A percentile compares a stretch with the other conserved stretches of the same genome.
These are phyloP conservation scores for Hycleus phaleratus DNA, from an alignment of 1,140 invertebrate species.

Conservation along the genomic window DNA sequence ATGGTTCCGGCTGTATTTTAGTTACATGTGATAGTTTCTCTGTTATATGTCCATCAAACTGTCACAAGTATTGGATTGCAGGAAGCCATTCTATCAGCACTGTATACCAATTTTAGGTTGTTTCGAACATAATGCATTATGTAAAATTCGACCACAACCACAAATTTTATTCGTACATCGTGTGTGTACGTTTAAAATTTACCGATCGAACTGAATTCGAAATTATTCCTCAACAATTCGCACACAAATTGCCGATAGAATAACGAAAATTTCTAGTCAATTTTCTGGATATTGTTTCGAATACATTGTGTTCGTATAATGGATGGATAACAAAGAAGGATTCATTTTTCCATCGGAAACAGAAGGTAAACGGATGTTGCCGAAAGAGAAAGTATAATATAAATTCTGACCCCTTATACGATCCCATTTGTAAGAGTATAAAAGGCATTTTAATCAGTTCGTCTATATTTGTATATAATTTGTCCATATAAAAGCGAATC, in stretches of 20 bases:
- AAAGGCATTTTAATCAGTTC: conserved; percentile 34
- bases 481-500: conserved; percentile 39
- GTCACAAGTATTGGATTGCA: conserved; percentile 11
- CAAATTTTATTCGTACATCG: too few relatives aligned
- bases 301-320: too few relatives aligned
- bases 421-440: background rate
- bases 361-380: too few relatives aligned
- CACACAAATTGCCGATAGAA: too few relatives aligned
- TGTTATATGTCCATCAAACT: conserved; percentile 15
- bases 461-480: conserved; percentile 44
- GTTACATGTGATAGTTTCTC: conserved; percentile 7
- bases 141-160: background rate
- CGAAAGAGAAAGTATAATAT: background rate
- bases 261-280: too few relatives aligned
- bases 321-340: too few relatives aligned
- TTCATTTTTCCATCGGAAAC: too few relatives aligned
- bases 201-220: too few relatives aligned
- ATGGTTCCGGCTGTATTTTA: background rate
- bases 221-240: too few relatives aligned
- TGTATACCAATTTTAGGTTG: background rate
- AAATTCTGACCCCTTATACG: background rate
- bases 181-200: too few relatives aligned
- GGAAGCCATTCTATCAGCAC: conserved; percentile 7
- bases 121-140: conserved; percentile 4
- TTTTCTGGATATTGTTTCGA: too few relatives aligned